Evolutionary conservation across 2,113 vertebrate species (phyloP).

Genomic region (Ceyx melanurus): DNA sequence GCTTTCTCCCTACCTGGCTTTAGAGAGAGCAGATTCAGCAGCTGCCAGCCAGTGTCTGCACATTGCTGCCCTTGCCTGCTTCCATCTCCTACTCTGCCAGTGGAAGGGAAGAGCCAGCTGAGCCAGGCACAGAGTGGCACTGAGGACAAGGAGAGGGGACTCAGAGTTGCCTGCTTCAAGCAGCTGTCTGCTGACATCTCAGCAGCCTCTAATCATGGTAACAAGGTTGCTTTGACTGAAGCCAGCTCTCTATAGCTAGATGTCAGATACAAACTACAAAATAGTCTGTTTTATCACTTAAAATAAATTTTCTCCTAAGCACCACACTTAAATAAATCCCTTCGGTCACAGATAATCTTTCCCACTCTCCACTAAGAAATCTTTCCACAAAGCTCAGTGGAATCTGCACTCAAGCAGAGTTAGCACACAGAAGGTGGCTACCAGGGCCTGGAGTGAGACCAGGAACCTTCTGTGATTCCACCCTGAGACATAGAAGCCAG

Average conservation of each 20-base stretch:
- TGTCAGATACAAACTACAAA: neutral
- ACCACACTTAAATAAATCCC: neutral
- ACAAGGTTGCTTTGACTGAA: neutral
- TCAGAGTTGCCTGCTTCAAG: neutral
- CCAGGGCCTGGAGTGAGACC: neutral
- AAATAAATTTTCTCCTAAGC: neutral
- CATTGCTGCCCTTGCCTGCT: neutral
- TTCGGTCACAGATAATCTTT: rapidly evolving
- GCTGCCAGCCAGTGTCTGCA: rapidly evolving
- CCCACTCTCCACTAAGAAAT: neutral
- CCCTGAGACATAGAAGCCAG: neutral
- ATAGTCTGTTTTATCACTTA: neutral
- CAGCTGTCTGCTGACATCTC: neutral
- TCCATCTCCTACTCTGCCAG: neutral
- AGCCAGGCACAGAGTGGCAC: neutral
- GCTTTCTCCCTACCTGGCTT: neutral
- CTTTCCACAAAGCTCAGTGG: neutral
- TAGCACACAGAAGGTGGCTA: neutral
- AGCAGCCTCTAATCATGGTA: neutral
- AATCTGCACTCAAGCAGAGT: neutral
- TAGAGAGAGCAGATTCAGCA: neutral
- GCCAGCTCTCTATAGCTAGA: neutral
- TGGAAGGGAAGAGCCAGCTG: neutral
- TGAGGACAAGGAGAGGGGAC: neutral
- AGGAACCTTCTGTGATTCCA: neutral